Conservation (phyloP, 2,888 invertebrate genomes). For the Nebria brevicollis region DNA sequence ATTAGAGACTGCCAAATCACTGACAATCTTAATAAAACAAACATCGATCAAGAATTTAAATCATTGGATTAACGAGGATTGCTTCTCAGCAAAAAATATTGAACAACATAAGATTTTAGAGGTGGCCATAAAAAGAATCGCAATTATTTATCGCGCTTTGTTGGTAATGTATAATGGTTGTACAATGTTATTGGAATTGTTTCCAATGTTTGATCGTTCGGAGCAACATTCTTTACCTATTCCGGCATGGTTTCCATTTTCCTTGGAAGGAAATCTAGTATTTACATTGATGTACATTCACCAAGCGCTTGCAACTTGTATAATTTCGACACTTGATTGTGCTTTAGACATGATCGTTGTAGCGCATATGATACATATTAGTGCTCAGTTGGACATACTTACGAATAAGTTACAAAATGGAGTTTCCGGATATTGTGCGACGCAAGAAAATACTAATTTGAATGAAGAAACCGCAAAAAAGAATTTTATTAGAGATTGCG, state of each 20-base stretch:
- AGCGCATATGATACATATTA: slow-evolving; percentile 20
- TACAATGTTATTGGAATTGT: slow-evolving; percentile 29
- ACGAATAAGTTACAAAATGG: slow-evolving; percentile 16
- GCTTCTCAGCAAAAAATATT: slow-evolving; percentile 27
- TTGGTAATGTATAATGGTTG: slow-evolving; percentile 24
- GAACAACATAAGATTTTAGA: slow-evolving; percentile 30
- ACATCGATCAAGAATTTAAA: slow-evolving; percentile 31
- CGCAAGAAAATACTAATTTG: neutral
- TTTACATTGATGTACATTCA: slow-evolving; percentile 19
- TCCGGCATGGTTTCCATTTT: slow-evolving; percentile 46
- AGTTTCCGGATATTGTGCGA: slow-evolving; percentile 7
- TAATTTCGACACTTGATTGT: slow-evolving; percentile 20
- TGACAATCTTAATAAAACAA: slow-evolving; percentile 24
- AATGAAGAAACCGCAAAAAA: slow-evolving; percentile 11
- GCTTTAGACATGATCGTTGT: slow-evolving; percentile 15
- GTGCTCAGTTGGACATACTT: slow-evolving; percentile 25
- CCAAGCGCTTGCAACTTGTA: slow-evolving; percentile 3
- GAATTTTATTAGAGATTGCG: slow-evolving; percentile 27
- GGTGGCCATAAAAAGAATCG: slow-evolving; percentile 7
- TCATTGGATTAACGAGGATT: slow-evolving; percentile 22
- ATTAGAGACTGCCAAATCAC: slow-evolving; percentile 27
- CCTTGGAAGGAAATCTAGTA: slow-evolving; percentile 7
- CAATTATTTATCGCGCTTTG: slow-evolving; percentile 22
- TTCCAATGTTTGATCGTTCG: slow-evolving; percentile 35
- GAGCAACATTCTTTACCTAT: slow-evolving; percentile 26